Conservation (phyloP, 2,797 vertebrate species). For the Lepilemur ruficaudatus region DNA sequence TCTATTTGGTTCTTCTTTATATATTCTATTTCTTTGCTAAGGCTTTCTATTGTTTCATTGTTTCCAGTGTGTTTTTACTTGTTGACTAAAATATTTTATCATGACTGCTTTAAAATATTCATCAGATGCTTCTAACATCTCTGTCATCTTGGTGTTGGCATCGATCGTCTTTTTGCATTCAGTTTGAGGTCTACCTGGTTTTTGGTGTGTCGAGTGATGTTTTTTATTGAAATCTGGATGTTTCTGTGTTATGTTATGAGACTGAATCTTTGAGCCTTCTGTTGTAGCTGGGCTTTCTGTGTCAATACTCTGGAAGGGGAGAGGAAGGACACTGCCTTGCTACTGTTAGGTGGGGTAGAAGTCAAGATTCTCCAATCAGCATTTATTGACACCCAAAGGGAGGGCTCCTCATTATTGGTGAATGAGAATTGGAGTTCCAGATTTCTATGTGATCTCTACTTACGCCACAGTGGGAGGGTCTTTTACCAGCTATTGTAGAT, state of each 20-base stretch:
- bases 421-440: not conserved
- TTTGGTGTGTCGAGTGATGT: not conserved
- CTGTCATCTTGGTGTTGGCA: not conserved
- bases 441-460: not conserved
- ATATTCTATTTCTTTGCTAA: not conserved
- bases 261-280: not conserved
- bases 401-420: not conserved
- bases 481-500: not conserved
- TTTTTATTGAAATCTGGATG: not conserved
- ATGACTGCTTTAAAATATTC: not conserved
- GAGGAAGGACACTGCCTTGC: not conserved
- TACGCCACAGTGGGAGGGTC: accelerated
- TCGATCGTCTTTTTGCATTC: not conserved
- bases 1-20: not conserved
- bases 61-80: not conserved
- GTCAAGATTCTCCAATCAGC: not conserved
- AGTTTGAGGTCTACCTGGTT: not conserved
- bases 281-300: not conserved
- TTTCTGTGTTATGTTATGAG: not conserved
- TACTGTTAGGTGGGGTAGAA: not conserved
- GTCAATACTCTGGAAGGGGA: not conserved
- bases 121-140: not conserved
- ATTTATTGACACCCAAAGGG: not conserved
- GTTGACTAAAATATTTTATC: not conserved
- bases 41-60: not conserved